Evolutionary conservation across 2,797 vertebrate species (phyloP), one percentile per base, ranked within the genome.

Genomic region (Hypotaenidia okinawae): DNA sequence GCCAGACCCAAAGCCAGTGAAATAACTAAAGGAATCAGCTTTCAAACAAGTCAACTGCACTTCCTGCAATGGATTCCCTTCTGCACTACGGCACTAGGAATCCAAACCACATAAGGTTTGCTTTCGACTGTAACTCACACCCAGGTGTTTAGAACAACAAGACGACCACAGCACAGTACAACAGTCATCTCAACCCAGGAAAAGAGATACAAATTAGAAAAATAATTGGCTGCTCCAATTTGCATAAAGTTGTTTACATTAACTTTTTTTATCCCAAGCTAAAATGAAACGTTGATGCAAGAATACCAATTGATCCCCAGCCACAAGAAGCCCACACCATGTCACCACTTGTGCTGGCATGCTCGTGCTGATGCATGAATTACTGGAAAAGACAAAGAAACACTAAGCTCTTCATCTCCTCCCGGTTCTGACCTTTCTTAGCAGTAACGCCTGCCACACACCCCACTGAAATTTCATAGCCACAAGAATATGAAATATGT

Each of bases 291-390:
- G 22, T 0, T 8, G 30, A 49, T 30, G 45, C 10, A 59, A 67
- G 19, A 70, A 55, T 12, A 37, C 6, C 2, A 4, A n/a, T n/a
- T 80, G 57, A n/a, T 12, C n/a, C n/a, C 12, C 1, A 85, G 72
- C 68, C 35, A 0, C 10, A 28, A 8, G n/a, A 33, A 85, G 28
- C 47, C 30, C 35, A 2, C 0, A 5, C 21, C n/a, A 30, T 3
- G 5, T 49, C 58, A 61, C 5, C 27, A 15, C 45, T 22, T 54
- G 22, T 13, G 45, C n/a, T n/a, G n/a, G n/a, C n/a, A n/a, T n/a
- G n/a, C n/a, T n/a, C n/a, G n/a, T n/a, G n/a, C n/a, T 21, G 58
- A 64, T 39, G 22, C 6, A 37, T 0, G 5, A 78, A 82, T 76
- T 79, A 76, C 41, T n/a, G 37, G 45, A 62, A 84, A 92, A 83